Evolutionary conservation across 2,797 vertebrate genomes (phyloP).

Genomic region (Poecilia velifera): DNA sequence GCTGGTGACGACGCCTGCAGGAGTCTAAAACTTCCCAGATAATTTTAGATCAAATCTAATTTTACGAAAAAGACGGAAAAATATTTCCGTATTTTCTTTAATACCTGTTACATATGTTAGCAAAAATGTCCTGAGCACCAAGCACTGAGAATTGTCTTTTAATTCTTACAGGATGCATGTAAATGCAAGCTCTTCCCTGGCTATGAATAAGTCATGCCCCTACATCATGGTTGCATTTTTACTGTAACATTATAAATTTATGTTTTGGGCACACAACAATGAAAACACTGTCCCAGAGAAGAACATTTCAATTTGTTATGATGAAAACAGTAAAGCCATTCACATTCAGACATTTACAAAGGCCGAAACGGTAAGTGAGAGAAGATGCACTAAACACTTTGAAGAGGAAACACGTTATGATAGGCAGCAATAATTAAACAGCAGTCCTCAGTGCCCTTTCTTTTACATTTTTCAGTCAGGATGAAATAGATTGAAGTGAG

Average conservation of each 20-base stretch:
- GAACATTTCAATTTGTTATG: conserved; percentile 30
- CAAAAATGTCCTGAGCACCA: conserved; percentile 24
- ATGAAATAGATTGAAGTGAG: conserved; percentile 52
- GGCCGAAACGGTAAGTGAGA: conserved; percentile 11
- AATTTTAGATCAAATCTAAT: background rate
- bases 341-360: conserved; percentile 37
- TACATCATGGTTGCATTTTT: conserved; percentile 46
- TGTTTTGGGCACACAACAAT: conserved; percentile 36
- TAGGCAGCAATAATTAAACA: conserved; percentile 51
- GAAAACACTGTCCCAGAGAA: conserved; percentile 26
- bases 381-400: conserved; percentile 26
- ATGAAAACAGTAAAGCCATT: conserved; percentile 20
- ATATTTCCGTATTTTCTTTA: conserved; percentile 7
- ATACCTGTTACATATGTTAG: conserved; percentile 3
- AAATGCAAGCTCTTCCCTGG: conserved; percentile 35
- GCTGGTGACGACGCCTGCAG: background rate
- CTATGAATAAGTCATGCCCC: conserved; percentile 56
- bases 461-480: conserved; percentile 63
- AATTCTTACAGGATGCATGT: conserved; percentile 19
- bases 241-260: conserved; percentile 48
- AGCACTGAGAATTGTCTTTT: conserved; percentile 32
- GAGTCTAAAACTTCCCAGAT: background rate
- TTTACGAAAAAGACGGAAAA: background rate
- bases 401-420: conserved; percentile 25
- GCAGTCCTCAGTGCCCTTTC: conserved; percentile 31